Evolutionary conservation across 2,888 invertebrate species (phyloP), one percentile per base, ranked within the genome.

Genomic region (Chaetogeoica ovagalla): DNA sequence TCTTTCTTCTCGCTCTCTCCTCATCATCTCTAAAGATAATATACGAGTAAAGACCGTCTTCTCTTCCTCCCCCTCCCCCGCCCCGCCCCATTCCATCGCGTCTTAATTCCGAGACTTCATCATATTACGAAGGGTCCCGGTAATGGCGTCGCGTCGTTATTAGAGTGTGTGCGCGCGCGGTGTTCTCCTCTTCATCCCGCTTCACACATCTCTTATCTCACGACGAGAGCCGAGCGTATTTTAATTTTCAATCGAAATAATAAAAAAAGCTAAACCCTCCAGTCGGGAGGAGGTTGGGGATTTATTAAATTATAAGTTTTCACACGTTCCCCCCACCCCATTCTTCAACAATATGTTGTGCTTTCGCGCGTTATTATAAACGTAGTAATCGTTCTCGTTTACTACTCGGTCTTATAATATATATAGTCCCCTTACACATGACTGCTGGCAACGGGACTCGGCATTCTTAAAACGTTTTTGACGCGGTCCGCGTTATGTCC

Each of bases 241-340:
- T 73, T 21, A 73, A 63, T 37, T 52, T 63, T 63, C 63, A 63
- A 73, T 73, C 63, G 63, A 73, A 55, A 60, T 13, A 48, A 48
- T 8, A 19, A 23, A 48, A 23, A 48, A 72, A 73, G 23, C 30
- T 8, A 37, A 63, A 63, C 52, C 13, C 37, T 21, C 37, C n/a
- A n/a, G n/a, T n/a, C n/a, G n/a, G n/a, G 6, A 8, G 7, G 57
- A 19, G 57, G 13, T 19, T 2, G 55, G 19, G n/a, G 11, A 57
- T n/a, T 57, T 1, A 57, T n/a, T 8, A 5, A n/a, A 57, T n/a
- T 6, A 43, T 9, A 9, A 43, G 43, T 8, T n/a, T n/a, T 57
- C 57, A 57, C 57, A n/a, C 57, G 57, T 57, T 57, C n/a, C 2
- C 5, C 6, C 57, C 43, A 7, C 39, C n/a, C n/a, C n/a, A n/a